Percentiles rank a stretch among this genome's conserved stretches.
These are phyloP conservation scores for Papilio demoleus DNA, from an alignment of 2,888 invertebrate genomes.

Conservation along the genomic window DNA sequence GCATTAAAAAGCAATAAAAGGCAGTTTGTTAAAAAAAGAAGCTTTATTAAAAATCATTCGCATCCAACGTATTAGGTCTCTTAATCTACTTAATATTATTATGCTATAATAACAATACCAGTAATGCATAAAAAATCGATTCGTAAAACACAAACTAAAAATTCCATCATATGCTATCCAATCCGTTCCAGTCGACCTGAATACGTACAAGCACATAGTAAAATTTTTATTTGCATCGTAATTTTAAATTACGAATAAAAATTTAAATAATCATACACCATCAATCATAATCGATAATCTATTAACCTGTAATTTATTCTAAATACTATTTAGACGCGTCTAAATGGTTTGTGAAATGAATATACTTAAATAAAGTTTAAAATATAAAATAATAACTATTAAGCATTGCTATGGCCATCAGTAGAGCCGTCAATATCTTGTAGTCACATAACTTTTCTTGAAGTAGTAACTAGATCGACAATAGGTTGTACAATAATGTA, in stretches of 20 bases:
- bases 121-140: constrained; percentile 47
- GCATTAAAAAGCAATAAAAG: constrained; percentile 48
- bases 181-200: constrained; percentile 46
- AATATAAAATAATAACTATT: constrained; percentile 36
- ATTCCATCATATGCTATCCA: constrained; percentile 27
- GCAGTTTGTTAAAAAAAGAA: constrained; percentile 32
- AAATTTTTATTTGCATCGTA: constrained; percentile 45
- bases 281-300: constrained; percentile 19
- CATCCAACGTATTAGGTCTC: constrained; percentile 62
- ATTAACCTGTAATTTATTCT: constrained; percentile 10
- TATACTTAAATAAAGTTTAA: constrained; percentile 17
- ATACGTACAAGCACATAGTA: constrained; percentile 45
- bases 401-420: constrained; percentile 65
- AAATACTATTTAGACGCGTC: constrained; percentile 31
- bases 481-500: constrained; percentile 72
- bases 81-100: constrained; percentile 71
- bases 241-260: constrained; percentile 64
- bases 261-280: constrained; percentile 45
- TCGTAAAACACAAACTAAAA: constrained; percentile 36
- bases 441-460: constrained; percentile 69
- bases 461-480: constrained; percentile 64
- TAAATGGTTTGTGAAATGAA: constrained; percentile 10
- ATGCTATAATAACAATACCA: constrained; percentile 71
- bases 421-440: constrained; percentile 56
- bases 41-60: constrained; percentile 55